Evolutionary conservation across 37 sponge, comb jelly and placozoan species (phyloP).

Genomic region (Oopsacas minuta): DNA sequence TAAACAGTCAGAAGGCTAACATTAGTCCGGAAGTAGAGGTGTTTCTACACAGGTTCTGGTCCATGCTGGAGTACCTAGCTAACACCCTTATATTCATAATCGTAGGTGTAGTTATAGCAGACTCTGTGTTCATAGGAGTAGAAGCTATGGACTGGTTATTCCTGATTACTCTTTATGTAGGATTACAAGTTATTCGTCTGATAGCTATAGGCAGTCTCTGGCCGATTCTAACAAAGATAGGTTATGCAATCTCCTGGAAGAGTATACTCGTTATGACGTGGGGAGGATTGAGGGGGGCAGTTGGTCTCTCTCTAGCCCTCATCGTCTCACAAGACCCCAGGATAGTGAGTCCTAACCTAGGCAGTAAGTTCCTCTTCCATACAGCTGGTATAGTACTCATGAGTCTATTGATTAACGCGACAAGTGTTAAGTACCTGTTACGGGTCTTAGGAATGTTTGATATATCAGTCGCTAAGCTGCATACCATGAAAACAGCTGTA

Average conservation of each 20-base stretch:
- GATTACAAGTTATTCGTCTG: conserved; percentile 54
- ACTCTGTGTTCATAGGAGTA: conserved; percentile 48
- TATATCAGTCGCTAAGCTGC: conserved; percentile 47
- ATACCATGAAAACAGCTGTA: conserved; percentile 57
- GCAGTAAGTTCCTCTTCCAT: conserved; percentile 70
- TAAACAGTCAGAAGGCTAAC: conserved; percentile 61
- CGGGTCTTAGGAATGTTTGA: conserved; percentile 62
- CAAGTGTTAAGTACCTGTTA: conserved; percentile 58
- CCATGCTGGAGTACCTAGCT: conserved; percentile 75
- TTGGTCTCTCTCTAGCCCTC: conserved; percentile 73
- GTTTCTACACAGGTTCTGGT: conserved; percentile 89
- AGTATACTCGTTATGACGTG: conserved; percentile 53
- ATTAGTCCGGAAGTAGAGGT: conserved; percentile 83
- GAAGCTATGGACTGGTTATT: conserved; percentile 55
- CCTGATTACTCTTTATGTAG: conserved; percentile 55
- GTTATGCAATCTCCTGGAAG: conserved; percentile 58
- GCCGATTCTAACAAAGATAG: conserved; percentile 58
- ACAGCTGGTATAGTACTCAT: conserved; percentile 78
- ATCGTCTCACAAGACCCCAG: conserved; percentile 48
- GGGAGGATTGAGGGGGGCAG: conserved; percentile 87
- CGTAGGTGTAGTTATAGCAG: conserved; percentile 73
- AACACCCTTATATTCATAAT: conserved; percentile 82
- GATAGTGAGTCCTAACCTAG: conserved; percentile 32
- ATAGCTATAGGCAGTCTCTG: conserved; percentile 26
- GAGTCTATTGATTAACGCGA: conserved; percentile 70